phyloP scores from a whole-genome alignment of 2,797 vertebrate species.

The Tachyglossus aculeatus region DNA sequence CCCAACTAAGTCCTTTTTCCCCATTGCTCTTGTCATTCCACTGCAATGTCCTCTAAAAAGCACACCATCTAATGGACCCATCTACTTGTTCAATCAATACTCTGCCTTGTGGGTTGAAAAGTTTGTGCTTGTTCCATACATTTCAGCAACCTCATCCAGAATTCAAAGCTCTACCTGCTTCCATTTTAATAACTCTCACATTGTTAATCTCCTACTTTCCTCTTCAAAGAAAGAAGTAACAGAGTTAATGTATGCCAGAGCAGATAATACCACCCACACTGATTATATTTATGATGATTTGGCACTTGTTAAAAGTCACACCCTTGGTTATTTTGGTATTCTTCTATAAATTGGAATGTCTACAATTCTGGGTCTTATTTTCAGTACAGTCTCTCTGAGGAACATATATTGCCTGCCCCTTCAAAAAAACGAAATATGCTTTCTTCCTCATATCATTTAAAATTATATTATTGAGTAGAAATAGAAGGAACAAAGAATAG shows the following conservation, averaged over 20 bases:
- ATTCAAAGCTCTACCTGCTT: not conserved
- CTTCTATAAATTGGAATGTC: not conserved
- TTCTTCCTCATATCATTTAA: slow-evolving; percentile 7
- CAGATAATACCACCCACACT: not conserved
- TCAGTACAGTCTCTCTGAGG: not conserved
- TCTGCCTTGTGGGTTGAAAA: not conserved
- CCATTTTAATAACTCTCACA: not conserved
- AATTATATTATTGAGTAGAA: slow-evolving; percentile 35
- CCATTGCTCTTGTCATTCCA: no score
- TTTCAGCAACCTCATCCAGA: not conserved
- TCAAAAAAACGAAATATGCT: not conserved
- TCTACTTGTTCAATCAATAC: not conserved
- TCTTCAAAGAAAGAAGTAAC: not conserved
- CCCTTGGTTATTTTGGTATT: not conserved
- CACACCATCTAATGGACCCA: no score
- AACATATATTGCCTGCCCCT: slow-evolving; percentile 3
- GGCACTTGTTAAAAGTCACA: not conserved
- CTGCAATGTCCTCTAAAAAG: no score
- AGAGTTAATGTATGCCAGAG: not conserved
- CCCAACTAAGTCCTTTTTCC: no score
- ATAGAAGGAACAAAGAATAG: slow-evolving; percentile 58
- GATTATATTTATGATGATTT: not conserved
- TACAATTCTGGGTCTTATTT: slow-evolving; percentile 10
- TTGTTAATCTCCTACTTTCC: not conserved
- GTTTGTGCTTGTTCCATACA: not conserved